These are phyloP conservation scores for Hesperophylax magnus DNA, from an alignment of 1,140 invertebrate species.

Conservation along the genomic window DNA sequence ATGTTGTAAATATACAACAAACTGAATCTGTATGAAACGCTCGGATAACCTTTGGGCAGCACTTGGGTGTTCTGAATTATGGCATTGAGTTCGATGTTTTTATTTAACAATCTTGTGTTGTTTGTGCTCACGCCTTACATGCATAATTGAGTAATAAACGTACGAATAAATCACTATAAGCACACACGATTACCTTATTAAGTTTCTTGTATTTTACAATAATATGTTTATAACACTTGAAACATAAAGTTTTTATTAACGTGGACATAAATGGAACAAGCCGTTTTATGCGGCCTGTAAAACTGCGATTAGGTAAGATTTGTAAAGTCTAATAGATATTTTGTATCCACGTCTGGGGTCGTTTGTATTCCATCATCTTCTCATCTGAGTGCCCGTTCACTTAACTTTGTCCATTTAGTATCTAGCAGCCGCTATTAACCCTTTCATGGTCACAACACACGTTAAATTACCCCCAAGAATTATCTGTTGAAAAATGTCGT, in stretches of 20 bases:
- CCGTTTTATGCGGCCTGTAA: constrained; percentile 4
- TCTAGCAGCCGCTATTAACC: constrained; percentile 7
- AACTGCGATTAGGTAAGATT: constrained; percentile 6
- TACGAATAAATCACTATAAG: background rate
- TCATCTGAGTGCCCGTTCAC: constrained; percentile 8
- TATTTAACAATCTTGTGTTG: no score
- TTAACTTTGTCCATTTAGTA: constrained; percentile 27
- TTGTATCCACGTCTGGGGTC: background rate
- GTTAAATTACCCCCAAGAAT: no score
- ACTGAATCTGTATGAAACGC: no score
- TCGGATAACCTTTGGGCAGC: no score
- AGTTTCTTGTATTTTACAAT: constrained; percentile 7
- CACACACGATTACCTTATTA: background rate
- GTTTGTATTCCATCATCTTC: constrained; percentile 28
- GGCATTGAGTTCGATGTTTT: no score
- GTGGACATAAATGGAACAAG: constrained; percentile 6
- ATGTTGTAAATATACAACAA: no score
- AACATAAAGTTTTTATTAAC: background rate
- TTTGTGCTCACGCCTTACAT: background rate
- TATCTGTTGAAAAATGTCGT: no score
- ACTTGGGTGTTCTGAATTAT: no score
- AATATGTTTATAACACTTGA: background rate
- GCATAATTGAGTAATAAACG: constrained; percentile 3
- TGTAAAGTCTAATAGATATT: constrained; percentile 16
- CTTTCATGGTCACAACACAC: background rate